Base-by-base conservation (phyloP, 1,140 invertebrate species). In the Camponotus pennsylvanicus region DNA sequence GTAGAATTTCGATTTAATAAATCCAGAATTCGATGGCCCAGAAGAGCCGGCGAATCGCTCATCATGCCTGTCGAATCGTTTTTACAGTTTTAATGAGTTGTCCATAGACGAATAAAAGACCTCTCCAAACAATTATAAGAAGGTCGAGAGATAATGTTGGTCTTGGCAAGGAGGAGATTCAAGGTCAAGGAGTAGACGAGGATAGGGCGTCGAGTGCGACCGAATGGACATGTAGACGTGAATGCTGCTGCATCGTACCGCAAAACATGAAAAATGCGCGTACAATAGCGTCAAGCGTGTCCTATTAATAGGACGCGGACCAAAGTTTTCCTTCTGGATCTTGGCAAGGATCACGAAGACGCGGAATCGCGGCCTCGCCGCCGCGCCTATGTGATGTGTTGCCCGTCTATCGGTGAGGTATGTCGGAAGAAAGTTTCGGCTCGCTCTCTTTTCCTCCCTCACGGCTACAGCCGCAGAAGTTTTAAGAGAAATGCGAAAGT, bases 401-500 rank as follows among this genome's bases (percentile, higher is more conserved):
- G 92, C 91, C 93, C 89, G 92, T 94, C 92, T 94, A 94, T 94
- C 92, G 89, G 85, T 92, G 92, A 94, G 88, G 75, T 92, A 94
- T 92, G 92, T 89, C 89, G 86, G 83, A 92, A 88, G 92, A 94
- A 94, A 94, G 92, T 94, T 94, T 93, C 85, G 86, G 85, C 89
- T 84, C 86, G 64, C 75, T 76, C 88, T 90, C 88, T 91, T 89
- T 88, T 78, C 83, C 86, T 55, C 2, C 73, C 79, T 34, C 73
- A 63, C 61, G 45, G 79, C 87, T 69, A 84, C 69, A 88, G 64
- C 61, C 78, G 80, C 89, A 85, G 86, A 94, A 94, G 92, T 94
- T 94, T 94, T 92, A 92, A 93, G 92, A 93, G 93, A 93, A 94
- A 93, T 94, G 92, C 93, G 92, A 94, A 94, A 95, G 93, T 94